Evolutionary conservation across 1,140 invertebrate species (phyloP).

Genomic region (Melipona quadrifasciata): DNA sequence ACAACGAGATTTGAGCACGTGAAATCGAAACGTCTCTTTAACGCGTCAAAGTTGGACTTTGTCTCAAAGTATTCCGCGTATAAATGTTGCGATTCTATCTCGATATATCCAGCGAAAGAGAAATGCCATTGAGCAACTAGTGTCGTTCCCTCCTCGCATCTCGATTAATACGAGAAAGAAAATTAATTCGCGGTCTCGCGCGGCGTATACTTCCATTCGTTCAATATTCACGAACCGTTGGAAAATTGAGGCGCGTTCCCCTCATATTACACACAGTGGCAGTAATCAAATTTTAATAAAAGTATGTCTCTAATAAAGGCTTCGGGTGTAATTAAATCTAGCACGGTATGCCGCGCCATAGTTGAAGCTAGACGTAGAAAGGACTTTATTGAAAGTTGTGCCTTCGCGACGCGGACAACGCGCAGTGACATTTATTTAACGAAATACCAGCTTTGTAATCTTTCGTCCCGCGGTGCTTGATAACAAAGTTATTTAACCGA

Average conservation of each 20-base stretch:
- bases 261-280: constrained; percentile 18
- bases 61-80: background rate
- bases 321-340: constrained; percentile 39
- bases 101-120: background rate
- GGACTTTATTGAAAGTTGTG: background rate
- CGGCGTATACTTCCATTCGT: constrained; percentile 47
- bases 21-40: background rate
- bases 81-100: background rate
- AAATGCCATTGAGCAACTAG: background rate
- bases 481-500: constrained; percentile 56
- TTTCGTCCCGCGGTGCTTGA: constrained; percentile 9
- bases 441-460: constrained; percentile 49
- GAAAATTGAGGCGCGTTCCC: constrained; percentile 12
- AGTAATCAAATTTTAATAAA: constrained; percentile 39
- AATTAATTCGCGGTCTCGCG: constrained; percentile 3
- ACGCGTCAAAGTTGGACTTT: background rate
- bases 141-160: background rate
- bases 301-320: constrained; percentile 32
- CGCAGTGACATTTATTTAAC: constrained; percentile 48
- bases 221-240: constrained; percentile 37
- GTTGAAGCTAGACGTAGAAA: background rate
- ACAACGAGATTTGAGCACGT: background rate
- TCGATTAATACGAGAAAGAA: background rate
- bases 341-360: constrained; percentile 2
- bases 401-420: no score